These are phyloP conservation scores for Achlya flavicornis DNA, from an alignment of 2,888 invertebrate species.

Conservation along the genomic window DNA sequence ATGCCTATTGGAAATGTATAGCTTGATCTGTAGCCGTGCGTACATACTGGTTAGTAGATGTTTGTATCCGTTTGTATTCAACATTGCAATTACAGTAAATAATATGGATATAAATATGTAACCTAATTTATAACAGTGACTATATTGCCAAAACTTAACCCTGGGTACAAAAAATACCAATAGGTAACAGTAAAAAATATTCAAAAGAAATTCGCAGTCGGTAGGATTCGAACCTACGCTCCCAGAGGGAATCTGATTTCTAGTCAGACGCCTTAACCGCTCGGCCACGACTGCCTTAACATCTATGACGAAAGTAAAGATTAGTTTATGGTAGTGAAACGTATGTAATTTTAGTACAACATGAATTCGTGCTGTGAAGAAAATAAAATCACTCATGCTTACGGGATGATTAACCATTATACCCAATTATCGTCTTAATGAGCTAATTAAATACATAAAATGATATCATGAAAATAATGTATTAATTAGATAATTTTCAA, in stretches of 20 bases:
- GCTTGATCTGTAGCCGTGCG: no score
- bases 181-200: conserved; percentile 10
- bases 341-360: not conserved
- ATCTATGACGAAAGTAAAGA: not conserved
- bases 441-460: not conserved
- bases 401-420: not conserved
- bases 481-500: no score
- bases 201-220: conserved; percentile 85
- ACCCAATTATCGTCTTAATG: not conserved
- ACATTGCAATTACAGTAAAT: no score
- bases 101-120: no score
- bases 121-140: no score
- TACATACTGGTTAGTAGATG: not conserved
- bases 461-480: no score
- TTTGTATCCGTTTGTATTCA: not conserved
- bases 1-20: no score
- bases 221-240: conserved; percentile 96
- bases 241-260: conserved; percentile 94
- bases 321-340: not conserved
- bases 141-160: no score
- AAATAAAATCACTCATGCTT: not conserved
- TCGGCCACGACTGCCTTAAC: conserved; percentile 90
- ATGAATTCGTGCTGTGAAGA: not conserved
- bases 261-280: conserved; percentile 93
- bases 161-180: not conserved